Percentiles rank a stretch among this genome's conserved stretches.
Conservation (phyloP, 2,888 invertebrate genomes). For the Drosophila testacea region DNA sequence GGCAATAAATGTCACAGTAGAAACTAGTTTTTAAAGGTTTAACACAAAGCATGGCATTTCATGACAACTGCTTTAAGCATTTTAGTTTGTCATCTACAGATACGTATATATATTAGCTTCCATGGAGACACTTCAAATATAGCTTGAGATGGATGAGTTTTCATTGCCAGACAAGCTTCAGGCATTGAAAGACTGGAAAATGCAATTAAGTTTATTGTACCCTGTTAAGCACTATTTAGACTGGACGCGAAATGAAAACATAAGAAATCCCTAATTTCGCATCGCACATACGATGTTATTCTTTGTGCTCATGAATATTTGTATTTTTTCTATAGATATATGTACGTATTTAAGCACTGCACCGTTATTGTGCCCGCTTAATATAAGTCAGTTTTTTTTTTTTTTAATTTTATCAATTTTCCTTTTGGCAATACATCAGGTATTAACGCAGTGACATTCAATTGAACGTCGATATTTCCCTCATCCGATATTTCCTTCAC, state of each 20-base stretch:
- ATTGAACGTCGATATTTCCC: too few relatives aligned
- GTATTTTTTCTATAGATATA: neutral
- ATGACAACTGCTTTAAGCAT: slow-evolving; percentile 42
- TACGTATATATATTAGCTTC: neutral
- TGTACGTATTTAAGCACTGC: neutral
- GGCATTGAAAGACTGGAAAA: slow-evolving; percentile 60
- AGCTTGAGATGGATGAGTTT: slow-evolving; percentile 20
- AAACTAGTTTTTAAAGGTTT: slow-evolving; percentile 39
- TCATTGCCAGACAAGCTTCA: slow-evolving; percentile 14
- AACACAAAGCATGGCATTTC: slow-evolving; percentile 44
- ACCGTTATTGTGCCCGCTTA: too few relatives aligned
- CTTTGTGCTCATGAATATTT: neutral
- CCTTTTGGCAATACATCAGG: too few relatives aligned
- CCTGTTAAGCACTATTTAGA: neutral
- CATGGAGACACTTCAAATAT: slow-evolving; percentile 5
- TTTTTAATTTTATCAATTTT: too few relatives aligned
- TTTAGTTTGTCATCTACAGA: slow-evolving; percentile 13
- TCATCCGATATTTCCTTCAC: too few relatives aligned
- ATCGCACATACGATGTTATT: too few relatives aligned
- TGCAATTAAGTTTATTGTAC: slow-evolving; percentile 62
- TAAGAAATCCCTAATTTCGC: too few relatives aligned
- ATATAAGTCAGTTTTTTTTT: too few relatives aligned
- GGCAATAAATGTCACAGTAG: slow-evolving; percentile 42
- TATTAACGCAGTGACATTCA: too few relatives aligned
- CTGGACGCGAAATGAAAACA: too few relatives aligned